phyloP scores from a whole-genome alignment of 2,113 vertebrate species.

The Lophochroa leadbeateri region DNA sequence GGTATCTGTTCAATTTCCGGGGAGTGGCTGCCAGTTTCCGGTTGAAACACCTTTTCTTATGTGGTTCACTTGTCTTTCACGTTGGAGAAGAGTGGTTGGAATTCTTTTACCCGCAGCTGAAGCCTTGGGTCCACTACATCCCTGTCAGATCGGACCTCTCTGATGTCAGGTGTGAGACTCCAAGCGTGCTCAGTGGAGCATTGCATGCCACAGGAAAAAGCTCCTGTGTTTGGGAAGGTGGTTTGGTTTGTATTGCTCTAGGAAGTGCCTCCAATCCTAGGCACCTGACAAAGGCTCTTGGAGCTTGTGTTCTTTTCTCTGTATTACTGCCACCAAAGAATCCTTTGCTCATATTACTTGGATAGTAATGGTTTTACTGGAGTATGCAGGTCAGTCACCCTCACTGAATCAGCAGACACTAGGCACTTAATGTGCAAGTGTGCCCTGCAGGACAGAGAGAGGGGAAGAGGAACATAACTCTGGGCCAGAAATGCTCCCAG shows the following conservation, averaged over 20 bases:
- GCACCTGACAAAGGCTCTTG: background rate
- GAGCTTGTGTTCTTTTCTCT: background rate
- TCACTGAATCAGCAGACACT: background rate
- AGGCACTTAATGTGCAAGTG: background rate
- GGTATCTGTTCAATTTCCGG: constrained; percentile 97
- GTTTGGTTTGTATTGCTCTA: background rate
- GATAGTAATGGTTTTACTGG: background rate
- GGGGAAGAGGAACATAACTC: background rate
- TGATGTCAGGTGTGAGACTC: constrained; percentile 84
- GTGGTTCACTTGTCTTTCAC: constrained; percentile 92
- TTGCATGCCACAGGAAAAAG: fast-evolving
- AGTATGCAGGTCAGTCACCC: background rate
- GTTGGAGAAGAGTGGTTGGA: constrained; percentile 95
- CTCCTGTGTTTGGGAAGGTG: background rate
- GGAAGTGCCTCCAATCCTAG: background rate
- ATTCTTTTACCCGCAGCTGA: constrained; percentile 94
- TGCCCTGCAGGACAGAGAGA: background rate
- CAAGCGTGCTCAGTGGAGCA: background rate
- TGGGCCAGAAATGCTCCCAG: background rate
- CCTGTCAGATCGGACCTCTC: constrained; percentile 91
- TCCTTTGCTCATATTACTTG: background rate
- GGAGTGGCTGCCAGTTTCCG: constrained; percentile 98
- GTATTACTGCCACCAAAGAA: background rate
- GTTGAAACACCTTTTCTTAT: constrained; percentile 96
- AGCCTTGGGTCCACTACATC: constrained; percentile 96